Conservation (phyloP, 2,888 invertebrate genomes). For the Lumbricus terrestris region DNA sequence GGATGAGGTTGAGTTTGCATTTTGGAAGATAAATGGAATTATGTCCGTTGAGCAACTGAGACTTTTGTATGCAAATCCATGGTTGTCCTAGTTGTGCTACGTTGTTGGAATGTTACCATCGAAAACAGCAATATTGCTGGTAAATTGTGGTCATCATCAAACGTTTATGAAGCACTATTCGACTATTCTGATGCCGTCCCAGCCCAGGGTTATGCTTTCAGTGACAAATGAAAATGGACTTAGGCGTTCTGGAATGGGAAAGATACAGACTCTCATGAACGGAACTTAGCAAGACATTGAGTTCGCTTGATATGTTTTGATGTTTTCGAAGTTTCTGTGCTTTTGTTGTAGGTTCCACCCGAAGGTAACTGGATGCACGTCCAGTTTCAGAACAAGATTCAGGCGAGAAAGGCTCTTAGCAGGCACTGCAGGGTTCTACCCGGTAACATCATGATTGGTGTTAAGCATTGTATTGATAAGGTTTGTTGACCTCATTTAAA, state of each 20-base stretch:
- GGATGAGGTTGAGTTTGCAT: not conserved
- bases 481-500: constrained; percentile 55
- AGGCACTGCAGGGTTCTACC: constrained; percentile 82
- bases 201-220: no score
- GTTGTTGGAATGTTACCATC: not conserved
- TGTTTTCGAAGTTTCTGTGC: not conserved
- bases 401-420: constrained; percentile 82
- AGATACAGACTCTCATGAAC: no score
- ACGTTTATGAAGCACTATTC: no score
- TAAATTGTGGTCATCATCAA: not conserved
- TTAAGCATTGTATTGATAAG: constrained; percentile 77
- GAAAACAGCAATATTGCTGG: not conserved
- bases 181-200: no score
- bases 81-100: not conserved
- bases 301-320: not conserved
- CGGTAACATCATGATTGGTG: constrained; percentile 86
- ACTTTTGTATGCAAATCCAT: not conserved
- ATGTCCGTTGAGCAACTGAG: not conserved
- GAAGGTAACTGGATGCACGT: constrained; percentile 92
- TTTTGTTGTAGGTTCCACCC: constrained; percentile 58
- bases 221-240: no score
- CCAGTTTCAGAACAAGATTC: constrained; percentile 72
- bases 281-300: no score
- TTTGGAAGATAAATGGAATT: not conserved
- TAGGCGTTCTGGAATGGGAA: no score